Base-by-base conservation (phyloP, 1,140 invertebrate species). In the Paracyclopina nana region DNA sequence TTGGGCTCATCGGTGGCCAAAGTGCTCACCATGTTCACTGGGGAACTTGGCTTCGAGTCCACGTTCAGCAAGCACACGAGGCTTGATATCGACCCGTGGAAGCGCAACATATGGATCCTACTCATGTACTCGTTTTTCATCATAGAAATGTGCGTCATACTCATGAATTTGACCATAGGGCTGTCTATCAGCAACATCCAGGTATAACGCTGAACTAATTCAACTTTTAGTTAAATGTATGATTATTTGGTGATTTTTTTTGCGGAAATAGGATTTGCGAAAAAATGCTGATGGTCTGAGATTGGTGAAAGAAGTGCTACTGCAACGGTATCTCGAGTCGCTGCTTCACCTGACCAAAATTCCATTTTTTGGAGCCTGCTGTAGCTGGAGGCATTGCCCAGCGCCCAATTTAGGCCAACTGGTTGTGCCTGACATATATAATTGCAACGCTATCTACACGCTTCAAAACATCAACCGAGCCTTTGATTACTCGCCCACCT, bases 101-200 rank as follows among this genome's bases (percentile, higher is more conserved):
- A 20, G 3, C 24, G n/a, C 42, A 18, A 44, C 24, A 18, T 24
- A 14, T 44, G 16, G 16, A 24, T 44, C 24, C 16, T 25, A 24
- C 16, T 44, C 24, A 14, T 44, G 5, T 44, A 44, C 12, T 12
- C 24, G 12, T 14, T 24, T 20, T 44, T 44, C 24, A 25, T 44
- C 5, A n/a, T 44, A 2, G 42, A 44, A 22, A 44, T 44, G 42
- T 14, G 14, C 42, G 16, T 44, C 5, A 44, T 25, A 18, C 42
- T 44, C 42, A 44, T 44, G 42, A 44, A 44, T 14, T 12, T 44
- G n/a, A 18, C 24, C 16, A 44, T 44, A 18, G 42, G 42, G 12
- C 42, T 44, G 12, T 14, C 42, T n/a, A 44, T 44, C 24, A 44
- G 42, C 24, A 44, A 44, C 24, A 44, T 44, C n/a, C 42, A 44